Evolutionary conservation across 2,113 vertebrate species (phyloP), one percentile per base, ranked within the genome.

Genomic region (Suricata suricatta): DNA sequence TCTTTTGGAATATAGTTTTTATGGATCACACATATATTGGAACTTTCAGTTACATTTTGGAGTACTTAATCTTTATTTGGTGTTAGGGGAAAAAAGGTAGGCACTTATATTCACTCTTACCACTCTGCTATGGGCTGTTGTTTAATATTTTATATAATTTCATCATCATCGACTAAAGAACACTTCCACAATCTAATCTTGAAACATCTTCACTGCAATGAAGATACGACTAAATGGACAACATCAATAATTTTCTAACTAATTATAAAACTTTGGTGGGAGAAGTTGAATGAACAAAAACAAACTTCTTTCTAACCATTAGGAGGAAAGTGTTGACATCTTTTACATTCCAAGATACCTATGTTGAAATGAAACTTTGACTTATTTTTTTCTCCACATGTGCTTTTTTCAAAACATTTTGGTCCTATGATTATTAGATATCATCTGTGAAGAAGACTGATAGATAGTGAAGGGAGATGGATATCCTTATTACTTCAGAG

Each of bases 251-350:
- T 96, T 98, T 94, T 92, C 60, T 89, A 71, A 91, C 79, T 93
- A 52, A 63, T 90, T 79, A 27, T 64, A 38, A 57, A 97, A 93
- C 74, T 92, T 89, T 94, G 77, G 3, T 93, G 63, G 50, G 89
- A 97, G 86, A 96, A 68, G 83, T 81, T 95, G 89, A 96, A 87
- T 97, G 96, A 88, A 77, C 93, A 97, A 97, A 68, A 90, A 68
- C 83, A 88, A 83, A 94, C 72, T 80, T 84, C 13, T 87, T 44
- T 90, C 90, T 82, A 77, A 79, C 1, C 41, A 19, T 91, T 17
- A 29, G 52, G 1, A 31, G 9, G 19, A 89, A 0, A 14, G 1
- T 60, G 1, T 90, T 92, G 50, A 79, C 16, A 44, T 68, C 7
- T 93, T 89, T 96, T 47, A 31, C 13, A 87, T 80, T 68, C 5